Evolutionary conservation across 2,888 invertebrate genomes (phyloP).

Genomic region (Cerceris ruficornis): DNA sequence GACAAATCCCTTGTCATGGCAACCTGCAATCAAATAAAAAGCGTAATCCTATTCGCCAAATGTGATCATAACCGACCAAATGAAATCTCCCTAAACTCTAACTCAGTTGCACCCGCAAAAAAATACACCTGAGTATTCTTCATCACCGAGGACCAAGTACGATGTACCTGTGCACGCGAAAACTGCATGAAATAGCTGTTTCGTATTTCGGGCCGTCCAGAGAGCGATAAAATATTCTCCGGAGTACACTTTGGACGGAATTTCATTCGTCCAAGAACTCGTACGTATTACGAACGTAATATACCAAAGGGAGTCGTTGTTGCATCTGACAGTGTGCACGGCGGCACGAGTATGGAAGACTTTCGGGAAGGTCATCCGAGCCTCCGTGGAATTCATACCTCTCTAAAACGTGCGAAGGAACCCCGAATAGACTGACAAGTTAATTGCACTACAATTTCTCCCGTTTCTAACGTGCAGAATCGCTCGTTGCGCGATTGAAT

Average conservation of each 20-base stretch:
- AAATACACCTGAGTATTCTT: constrained; percentile 28
- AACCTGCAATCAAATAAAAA: too few species aligned
- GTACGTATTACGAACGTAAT: constrained; percentile 46
- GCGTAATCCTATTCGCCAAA: too few species aligned
- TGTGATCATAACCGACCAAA: background rate
- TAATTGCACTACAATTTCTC: constrained; percentile 49
- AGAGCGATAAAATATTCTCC: constrained; percentile 52
- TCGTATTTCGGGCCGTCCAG: constrained; percentile 32
- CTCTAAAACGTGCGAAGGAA: constrained; percentile 17
- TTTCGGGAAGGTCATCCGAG: constrained; percentile 35
- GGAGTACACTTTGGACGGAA: constrained; percentile 45
- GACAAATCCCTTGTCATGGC: too few species aligned
- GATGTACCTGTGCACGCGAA: constrained; percentile 44
- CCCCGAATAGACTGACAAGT: constrained; percentile 37
- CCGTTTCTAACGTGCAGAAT: constrained; percentile 22
- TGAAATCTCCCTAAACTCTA: background rate
- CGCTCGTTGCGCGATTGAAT: constrained; percentile 10
- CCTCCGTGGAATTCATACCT: constrained; percentile 38
- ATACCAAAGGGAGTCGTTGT: constrained; percentile 52
- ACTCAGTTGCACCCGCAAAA: background rate
- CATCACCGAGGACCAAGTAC: background rate
- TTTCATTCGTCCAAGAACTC: constrained; percentile 51
- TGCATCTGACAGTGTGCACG: constrained; percentile 28
- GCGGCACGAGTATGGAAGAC: background rate
- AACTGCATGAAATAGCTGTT: constrained; percentile 54